Evolutionary conservation across 1,140 invertebrate genomes (phyloP).

Genomic region (Drosophila micromelanica): DNA sequence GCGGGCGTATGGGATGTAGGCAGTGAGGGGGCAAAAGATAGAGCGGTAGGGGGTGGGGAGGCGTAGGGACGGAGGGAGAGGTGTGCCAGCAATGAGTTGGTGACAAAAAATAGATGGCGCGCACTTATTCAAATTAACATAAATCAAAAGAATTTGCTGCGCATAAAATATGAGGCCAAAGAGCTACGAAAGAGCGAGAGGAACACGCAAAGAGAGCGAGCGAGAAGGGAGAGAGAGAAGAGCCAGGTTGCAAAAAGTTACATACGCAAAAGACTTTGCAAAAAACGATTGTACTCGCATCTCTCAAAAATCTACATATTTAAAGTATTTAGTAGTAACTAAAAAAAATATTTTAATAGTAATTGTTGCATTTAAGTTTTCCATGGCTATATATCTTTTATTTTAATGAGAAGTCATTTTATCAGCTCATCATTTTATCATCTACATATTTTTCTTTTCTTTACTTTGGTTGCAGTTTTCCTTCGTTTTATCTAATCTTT

Average conservation of each 20-base stretch:
- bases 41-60: not conserved
- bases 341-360: no score
- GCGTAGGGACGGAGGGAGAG: not conserved
- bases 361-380: no score
- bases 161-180: constrained; percentile 48
- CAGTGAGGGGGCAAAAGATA: not conserved
- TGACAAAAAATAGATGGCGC: constrained; percentile 64
- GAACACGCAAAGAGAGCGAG: no score
- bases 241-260: not conserved
- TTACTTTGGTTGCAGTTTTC: no score
- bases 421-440: no score
- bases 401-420: no score
- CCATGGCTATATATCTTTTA: no score
- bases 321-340: no score
- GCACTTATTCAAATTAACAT: constrained; percentile 75
- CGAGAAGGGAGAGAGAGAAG: not conserved
- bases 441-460: no score
- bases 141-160: constrained; percentile 69
- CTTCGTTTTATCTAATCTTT: no score
- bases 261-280: not conserved
- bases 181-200: not conserved
- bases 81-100: constrained; percentile 38
- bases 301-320: not conserved
- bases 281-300: not conserved
- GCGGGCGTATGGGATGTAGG: constrained; percentile 17